phyloP scores from a whole-genome alignment of 2,888 invertebrate genomes.

The Drosophila infuscata region DNA sequence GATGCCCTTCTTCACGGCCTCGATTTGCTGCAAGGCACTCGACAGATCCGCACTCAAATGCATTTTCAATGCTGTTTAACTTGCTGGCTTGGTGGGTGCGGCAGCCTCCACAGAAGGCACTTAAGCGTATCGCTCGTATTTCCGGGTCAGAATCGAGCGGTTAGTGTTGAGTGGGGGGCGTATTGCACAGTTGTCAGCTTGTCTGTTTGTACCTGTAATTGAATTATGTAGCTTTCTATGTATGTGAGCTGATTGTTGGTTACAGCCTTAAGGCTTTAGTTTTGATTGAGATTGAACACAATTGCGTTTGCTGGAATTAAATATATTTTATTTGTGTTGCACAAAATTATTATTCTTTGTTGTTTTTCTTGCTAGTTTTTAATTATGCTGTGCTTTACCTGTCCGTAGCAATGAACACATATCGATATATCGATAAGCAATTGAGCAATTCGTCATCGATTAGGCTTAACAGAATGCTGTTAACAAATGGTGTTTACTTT shows the following conservation, averaged over 20 bases:
- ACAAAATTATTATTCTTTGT: conserved; percentile 29
- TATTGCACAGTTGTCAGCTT: conserved; percentile 49
- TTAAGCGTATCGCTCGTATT: conserved; percentile 46
- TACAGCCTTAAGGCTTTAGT: not conserved
- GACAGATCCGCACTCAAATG: conserved; percentile 90
- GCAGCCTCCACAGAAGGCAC: conserved; percentile 36
- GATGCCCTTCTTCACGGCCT: conserved; percentile 94
- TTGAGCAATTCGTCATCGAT: conserved; percentile 1
- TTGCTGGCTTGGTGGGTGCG: conserved; percentile 40
- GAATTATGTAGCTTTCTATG: conserved; percentile 40
- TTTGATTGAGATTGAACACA: conserved; percentile 5
- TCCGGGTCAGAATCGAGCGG: conserved; percentile 11
- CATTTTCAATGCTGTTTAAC: conserved; percentile 66
- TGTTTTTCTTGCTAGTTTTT: conserved; percentile 47
- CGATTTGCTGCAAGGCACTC: conserved; percentile 94
- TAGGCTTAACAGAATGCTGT: conserved; percentile 16
- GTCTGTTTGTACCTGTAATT: conserved; percentile 55
- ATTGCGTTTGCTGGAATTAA: conserved; percentile 9
- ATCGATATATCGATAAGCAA: conserved; percentile 39
- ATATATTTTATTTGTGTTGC: conserved; percentile 5
- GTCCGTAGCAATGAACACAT: conserved; percentile 29
- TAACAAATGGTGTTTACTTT: conserved; percentile 2
- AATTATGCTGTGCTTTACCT: conserved; percentile 52
- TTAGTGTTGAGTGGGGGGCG: conserved; percentile 25
- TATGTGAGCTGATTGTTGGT: conserved; percentile 9